Base-by-base conservation (phyloP, 2,113 vertebrate genomes). In the Mirounga angustirostris region DNA sequence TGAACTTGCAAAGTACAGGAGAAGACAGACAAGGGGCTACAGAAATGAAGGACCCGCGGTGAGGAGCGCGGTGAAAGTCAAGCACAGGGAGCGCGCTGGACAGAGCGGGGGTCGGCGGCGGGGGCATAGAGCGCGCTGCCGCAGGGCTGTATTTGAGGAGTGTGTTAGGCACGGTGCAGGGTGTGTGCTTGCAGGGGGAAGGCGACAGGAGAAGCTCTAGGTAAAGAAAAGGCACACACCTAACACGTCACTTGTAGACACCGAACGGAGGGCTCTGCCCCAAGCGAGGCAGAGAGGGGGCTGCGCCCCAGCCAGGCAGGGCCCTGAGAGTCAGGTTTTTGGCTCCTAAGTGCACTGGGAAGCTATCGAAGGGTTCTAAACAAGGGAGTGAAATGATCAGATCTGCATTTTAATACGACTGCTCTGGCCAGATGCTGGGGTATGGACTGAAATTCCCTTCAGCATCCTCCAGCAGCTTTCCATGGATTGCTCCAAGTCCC, bases 321-420 rank as follows among this genome's bases (percentile, higher is more conserved):
- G 18, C 18, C 14, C 15, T 5, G 26, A 1, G 12, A 24, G 33
- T 43, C 86, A 50, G 7, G 30, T 43, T 33, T 76, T 30, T 15
- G 40, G 43, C 56, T 52, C 54, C 21, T 28, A 74, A 21, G 22
- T 58, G 50, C 12, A 43, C 1, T 58, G 26, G 43, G 76, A 65
- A 92, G 69, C 40, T 65, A 91, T 0, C 16, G 30, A 74, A 63
- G 26, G 67, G 14, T 65, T 88, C 76, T 81, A 91, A 93, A 90
- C 19, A 89, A 73, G 69, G 24, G 18, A 90, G 10, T 4, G 3
- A 92, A 91, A 63, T 18, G 50, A 85, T 63, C 40, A 76, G n/a
- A 73, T 84, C 6, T 80, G 50, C 52, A 83, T 78, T 90, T 79
- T 92, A 73, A 15, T 79, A 90, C 33, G 61, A 67, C 10, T 90